phyloP scores from a whole-genome alignment of 2,797 vertebrate species.

The Falco peregrinus region DNA sequence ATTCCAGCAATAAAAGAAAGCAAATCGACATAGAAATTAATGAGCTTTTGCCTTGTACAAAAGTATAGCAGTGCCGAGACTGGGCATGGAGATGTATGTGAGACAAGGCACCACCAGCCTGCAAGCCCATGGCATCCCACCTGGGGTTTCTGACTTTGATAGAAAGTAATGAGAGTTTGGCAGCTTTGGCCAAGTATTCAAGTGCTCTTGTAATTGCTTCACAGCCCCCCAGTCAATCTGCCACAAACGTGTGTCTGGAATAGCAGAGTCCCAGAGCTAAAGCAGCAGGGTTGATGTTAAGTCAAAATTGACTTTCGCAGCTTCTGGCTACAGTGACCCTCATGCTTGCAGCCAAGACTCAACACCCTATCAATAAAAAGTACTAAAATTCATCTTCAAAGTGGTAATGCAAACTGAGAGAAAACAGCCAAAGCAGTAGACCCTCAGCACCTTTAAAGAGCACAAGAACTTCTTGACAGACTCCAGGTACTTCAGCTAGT shows the following conservation, averaged over 20 bases:
- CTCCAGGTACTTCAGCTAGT: not conserved
- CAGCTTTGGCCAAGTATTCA: constrained; percentile 44
- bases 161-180: constrained; percentile 43
- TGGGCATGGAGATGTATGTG: not conserved
- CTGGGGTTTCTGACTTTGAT: constrained; percentile 31
- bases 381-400: constrained; percentile 67
- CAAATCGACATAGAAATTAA: not conserved
- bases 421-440: constrained; percentile 70
- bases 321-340: constrained; percentile 67
- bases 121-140: constrained; percentile 4
- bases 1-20: not conserved
- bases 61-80: not conserved
- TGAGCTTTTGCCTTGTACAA: not conserved
- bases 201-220: constrained; percentile 66
- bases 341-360: constrained; percentile 18
- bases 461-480: not conserved
- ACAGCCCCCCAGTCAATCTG: constrained; percentile 49
- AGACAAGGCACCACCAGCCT: constrained; percentile 11
- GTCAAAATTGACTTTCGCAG: constrained; percentile 70
- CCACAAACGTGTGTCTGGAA: constrained; percentile 63
- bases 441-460: not conserved
- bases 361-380: constrained; percentile 46
- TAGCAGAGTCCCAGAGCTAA: constrained; percentile 58
- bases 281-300: constrained; percentile 61
- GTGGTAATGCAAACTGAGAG: constrained; percentile 68